phyloP scores from a whole-genome alignment of 2,113 vertebrate species.

The Osmerus eperlanus region DNA sequence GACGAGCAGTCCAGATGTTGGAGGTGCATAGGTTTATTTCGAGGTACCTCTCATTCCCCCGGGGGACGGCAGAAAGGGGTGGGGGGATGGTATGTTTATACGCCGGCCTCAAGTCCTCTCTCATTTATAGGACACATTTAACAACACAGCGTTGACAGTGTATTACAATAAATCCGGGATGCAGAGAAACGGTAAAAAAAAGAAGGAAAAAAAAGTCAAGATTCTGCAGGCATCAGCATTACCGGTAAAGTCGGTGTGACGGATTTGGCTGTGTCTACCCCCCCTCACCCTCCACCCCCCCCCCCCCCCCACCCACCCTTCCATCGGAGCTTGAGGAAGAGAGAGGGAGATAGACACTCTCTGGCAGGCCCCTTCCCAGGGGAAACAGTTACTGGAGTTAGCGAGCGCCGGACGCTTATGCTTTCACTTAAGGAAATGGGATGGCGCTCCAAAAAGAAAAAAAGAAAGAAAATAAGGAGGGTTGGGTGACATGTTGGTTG shows the following conservation, averaged over 20 bases:
- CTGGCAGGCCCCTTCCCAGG: slow-evolving; percentile 37
- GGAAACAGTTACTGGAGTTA: slow-evolving; percentile 15
- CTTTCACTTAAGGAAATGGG: slow-evolving; percentile 36
- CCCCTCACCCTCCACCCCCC: too few relatives aligned
- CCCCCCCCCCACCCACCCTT: not conserved
- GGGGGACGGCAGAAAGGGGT: not conserved
- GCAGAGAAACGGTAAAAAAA: slow-evolving; percentile 1
- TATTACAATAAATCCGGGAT: slow-evolving; percentile 1
- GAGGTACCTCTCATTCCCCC: not conserved
- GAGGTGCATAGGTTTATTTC: not conserved
- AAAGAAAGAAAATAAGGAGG: not conserved
- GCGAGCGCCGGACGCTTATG: slow-evolving; percentile 26
- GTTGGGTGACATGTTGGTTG: not conserved
- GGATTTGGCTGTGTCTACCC: not conserved
- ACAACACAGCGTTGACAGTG: slow-evolving; percentile 1
- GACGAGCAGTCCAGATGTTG: slow-evolving; percentile 25
- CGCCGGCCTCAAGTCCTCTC: not conserved
- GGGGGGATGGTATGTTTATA: not conserved
- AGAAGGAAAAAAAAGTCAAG: too few relatives aligned
- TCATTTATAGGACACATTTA: not conserved
- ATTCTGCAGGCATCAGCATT: slow-evolving; percentile 7
- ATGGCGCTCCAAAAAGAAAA: not conserved
- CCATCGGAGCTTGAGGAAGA: not conserved
- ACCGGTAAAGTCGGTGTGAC: not conserved
- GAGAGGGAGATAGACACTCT: slow-evolving; percentile 26